Conservation (phyloP, 2,797 vertebrate species). For the Aplochiton taeniatus region DNA sequence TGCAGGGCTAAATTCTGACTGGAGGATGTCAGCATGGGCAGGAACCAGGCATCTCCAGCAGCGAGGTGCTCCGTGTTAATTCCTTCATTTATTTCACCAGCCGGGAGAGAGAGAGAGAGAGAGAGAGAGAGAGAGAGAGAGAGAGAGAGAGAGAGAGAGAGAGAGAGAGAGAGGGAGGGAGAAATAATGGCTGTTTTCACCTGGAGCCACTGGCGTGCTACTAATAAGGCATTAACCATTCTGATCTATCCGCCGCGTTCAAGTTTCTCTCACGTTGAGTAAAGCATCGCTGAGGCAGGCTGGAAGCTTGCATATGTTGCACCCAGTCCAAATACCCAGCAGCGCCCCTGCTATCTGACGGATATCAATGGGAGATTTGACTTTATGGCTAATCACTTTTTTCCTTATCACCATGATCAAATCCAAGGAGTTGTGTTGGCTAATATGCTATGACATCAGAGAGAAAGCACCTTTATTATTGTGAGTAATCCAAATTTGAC, state of each 20-base stretch:
- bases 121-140: neutral
- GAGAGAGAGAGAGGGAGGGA: slow-evolving; percentile 26
- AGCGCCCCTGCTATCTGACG: neutral
- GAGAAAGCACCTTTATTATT: slow-evolving; percentile 10
- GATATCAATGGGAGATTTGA: slow-evolving; percentile 43
- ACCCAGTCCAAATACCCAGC: slow-evolving; percentile 28
- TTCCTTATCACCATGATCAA: slow-evolving; percentile 29
- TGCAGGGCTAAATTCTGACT: slow-evolving; percentile 49
- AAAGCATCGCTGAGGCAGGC: slow-evolving; percentile 40
- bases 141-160: slow-evolving; percentile 1
- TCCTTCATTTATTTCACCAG: slow-evolving; percentile 65
- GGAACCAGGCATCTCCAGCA: slow-evolving; percentile 33
- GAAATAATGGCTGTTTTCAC: slow-evolving; percentile 62
- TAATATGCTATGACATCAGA: slow-evolving; percentile 28
- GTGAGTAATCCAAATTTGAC: slow-evolving; percentile 26
- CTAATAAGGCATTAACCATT: slow-evolving; percentile 70
- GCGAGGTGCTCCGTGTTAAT: slow-evolving; percentile 68
- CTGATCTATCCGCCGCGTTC: slow-evolving; percentile 63
- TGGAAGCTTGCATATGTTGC: slow-evolving; percentile 28
- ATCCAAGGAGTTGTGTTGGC: neutral
- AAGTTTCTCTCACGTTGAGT: slow-evolving; percentile 60
- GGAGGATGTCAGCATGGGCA: slow-evolving; percentile 37
- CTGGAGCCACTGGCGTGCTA: slow-evolving; percentile 53
- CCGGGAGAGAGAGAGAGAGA: neutral
- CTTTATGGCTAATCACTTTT: slow-evolving; percentile 38